A percentile compares a stretch with the other conserved stretches of the same genome.
Evolutionary conservation across 2,888 invertebrate species (phyloP).

Genomic region (Prosopocoilus inquinatus): DNA sequence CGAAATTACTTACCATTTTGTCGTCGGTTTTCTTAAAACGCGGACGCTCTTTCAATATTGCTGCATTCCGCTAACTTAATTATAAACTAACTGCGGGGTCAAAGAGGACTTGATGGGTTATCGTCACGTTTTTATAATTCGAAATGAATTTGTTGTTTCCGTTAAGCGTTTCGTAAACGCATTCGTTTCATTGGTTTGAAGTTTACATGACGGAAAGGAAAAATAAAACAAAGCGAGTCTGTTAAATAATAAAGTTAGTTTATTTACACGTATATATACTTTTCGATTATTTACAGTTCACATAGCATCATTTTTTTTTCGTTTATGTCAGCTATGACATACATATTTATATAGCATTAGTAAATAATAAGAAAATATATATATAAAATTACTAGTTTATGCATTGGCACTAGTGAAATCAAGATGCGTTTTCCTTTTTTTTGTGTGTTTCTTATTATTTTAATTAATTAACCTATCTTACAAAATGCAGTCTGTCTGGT

Average conservation of each 20-base stretch:
- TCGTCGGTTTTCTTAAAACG: no score
- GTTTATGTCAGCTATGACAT: not conserved
- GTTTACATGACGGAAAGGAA: no score
- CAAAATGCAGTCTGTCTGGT: not conserved
- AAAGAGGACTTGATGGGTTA: no score
- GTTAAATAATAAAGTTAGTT: not conserved
- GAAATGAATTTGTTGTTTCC: no score
- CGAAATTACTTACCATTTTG: no score
- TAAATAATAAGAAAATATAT: conserved; percentile 5
- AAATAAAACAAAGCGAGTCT: no score
- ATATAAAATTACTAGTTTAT: not conserved
- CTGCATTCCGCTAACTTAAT: no score
- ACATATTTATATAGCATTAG: conserved; percentile 2
- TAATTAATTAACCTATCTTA: not conserved
- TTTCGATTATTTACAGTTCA: conserved; percentile 1
- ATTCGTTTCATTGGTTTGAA: no score
- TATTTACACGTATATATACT: conserved; percentile 2
- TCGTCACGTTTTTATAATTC: no score
- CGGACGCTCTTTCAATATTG: no score
- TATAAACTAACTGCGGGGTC: no score
- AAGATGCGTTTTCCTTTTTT: not conserved
- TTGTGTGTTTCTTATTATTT: not conserved
- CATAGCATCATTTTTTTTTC: not conserved
- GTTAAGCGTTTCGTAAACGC: no score
- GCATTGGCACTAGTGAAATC: not conserved